Base-by-base conservation (phyloP, 1,140 invertebrate species). In the Hyposmocoma kahamanoa region DNA sequence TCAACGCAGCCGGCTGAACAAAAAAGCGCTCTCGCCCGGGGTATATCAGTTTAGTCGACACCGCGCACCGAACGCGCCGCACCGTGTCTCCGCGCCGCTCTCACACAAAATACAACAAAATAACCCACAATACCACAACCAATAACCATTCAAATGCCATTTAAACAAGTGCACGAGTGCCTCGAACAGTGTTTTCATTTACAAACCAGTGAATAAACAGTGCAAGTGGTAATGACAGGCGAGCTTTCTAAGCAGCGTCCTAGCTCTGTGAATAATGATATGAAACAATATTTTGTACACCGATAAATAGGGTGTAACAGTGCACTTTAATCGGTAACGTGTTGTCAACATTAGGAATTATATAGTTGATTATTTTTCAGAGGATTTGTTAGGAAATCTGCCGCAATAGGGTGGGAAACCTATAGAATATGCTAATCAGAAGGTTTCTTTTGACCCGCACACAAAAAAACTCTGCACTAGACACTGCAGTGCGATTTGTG, bases 391-490 rank as follows among this genome's bases (percentile, higher is more conserved):
- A n/a, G n/a, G n/a, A n/a, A n/a, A n/a, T n/a, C n/a, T n/a, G 42
- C 50, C 43, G 43, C 48, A 59, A 32, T 47, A 42, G 61, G 56
- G 56, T 52, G 50, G 45, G 41, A 50, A 52, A 56, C 43, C 56
- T 52, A 58, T 64, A 55, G 56, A 73, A 75, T 82, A 84, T 84
- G 79, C 75, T 76, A 83, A 84, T 78, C 55, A 72, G 63, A 57
- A 62, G 64, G 64, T 84, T 76, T 76, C 75, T 83, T 81, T 74
- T 69, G 69, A 73, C 64, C 65, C 67, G 64, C 60, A 72, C 64
- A 81, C 81, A 83, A 83, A 81, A n/a, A 84, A 84, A 67, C 73
- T 79, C 81, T 81, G 81, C 81, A 84, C 79, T 73, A 72, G 72
- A 72, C 67, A 79, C 81, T 83, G 81, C 81, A 84, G 75, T 84